These are phyloP conservation scores for Scatophagus argus DNA, from an alignment of 2,113 vertebrate genomes.

Conservation along the genomic window DNA sequence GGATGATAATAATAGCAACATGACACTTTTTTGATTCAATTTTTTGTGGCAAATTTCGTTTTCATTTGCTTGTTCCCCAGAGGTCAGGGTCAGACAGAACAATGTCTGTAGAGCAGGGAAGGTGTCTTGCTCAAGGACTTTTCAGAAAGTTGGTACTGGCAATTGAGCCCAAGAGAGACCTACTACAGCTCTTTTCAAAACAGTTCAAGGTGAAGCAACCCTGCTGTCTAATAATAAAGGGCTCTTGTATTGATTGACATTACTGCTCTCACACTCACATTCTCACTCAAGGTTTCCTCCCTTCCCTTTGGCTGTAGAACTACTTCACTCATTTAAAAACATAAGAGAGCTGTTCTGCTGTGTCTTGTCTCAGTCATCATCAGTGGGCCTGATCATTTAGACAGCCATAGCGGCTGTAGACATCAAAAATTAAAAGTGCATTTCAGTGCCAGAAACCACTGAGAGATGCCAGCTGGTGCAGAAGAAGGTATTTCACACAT, in stretches of 20 bases:
- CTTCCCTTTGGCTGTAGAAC: not conserved
- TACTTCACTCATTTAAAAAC: slow-evolving; percentile 1
- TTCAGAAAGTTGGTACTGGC: slow-evolving; percentile 16
- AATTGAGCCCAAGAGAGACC: not conserved
- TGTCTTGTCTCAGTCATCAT: not conserved
- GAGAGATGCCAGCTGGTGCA: slow-evolving; percentile 70
- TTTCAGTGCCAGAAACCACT: slow-evolving; percentile 42
- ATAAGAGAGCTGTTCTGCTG: not conserved
- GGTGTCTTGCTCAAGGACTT: slow-evolving; percentile 23
- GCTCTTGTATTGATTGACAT: not conserved
- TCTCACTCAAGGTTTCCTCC: not conserved
- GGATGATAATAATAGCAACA: not conserved
- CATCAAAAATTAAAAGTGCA: slow-evolving; percentile 51
- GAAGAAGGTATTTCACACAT: slow-evolving; percentile 76
- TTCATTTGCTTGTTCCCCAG: slow-evolving; percentile 3
- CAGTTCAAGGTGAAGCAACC: slow-evolving; percentile 13
- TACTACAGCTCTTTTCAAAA: not conserved
- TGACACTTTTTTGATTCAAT: not conserved
- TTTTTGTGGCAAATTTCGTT: slow-evolving; percentile 2
- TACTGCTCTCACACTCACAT: not conserved
- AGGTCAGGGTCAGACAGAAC: slow-evolving; percentile 15
- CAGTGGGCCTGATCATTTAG: slow-evolving; percentile 1
- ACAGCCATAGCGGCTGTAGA: slow-evolving; percentile 16
- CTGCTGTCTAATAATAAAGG: not conserved
- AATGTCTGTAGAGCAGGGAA: not conserved